Percentiles rank a stretch among this genome's conserved stretches.
phyloP scores from a whole-genome alignment of 2,113 vertebrate species.

The Nesogale talazaci region DNA sequence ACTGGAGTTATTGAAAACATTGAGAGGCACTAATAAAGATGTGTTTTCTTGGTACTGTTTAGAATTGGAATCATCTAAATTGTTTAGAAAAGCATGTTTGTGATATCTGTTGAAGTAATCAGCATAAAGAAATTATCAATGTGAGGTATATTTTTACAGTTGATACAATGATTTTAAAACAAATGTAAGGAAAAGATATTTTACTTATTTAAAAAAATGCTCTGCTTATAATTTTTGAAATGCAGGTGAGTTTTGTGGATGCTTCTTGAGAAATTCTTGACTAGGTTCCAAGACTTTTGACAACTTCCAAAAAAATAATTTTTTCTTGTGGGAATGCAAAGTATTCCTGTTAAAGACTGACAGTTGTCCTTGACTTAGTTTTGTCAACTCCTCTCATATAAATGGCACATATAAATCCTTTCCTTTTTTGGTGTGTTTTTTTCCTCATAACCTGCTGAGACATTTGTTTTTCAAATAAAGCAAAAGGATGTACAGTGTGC shows the following conservation, averaged over 20 bases:
- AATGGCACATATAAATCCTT: background rate
- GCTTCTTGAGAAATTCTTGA: background rate
- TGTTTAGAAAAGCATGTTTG: conserved; percentile 31
- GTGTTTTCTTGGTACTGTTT: background rate
- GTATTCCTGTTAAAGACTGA: background rate
- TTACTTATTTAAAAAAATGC: no score
- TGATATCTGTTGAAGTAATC: background rate
- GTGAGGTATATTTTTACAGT: conserved; percentile 18
- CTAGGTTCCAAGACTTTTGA: background rate
- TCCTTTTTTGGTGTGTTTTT: background rate
- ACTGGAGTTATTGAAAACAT: conserved; percentile 36
- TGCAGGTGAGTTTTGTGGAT: background rate
- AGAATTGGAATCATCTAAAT: background rate
- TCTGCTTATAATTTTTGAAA: background rate
- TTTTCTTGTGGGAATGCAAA: background rate
- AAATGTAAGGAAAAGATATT: background rate
- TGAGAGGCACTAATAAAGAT: background rate
- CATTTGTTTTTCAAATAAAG: background rate
- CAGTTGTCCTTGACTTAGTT: background rate
- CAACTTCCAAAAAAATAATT: background rate
- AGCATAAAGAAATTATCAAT: conserved; percentile 5
- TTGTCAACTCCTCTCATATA: background rate
- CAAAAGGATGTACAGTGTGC: background rate
- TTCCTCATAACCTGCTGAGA: background rate
- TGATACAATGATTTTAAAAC: background rate